Base-by-base conservation (phyloP, 2,888 invertebrate species). In the Apamea anceps region DNA sequence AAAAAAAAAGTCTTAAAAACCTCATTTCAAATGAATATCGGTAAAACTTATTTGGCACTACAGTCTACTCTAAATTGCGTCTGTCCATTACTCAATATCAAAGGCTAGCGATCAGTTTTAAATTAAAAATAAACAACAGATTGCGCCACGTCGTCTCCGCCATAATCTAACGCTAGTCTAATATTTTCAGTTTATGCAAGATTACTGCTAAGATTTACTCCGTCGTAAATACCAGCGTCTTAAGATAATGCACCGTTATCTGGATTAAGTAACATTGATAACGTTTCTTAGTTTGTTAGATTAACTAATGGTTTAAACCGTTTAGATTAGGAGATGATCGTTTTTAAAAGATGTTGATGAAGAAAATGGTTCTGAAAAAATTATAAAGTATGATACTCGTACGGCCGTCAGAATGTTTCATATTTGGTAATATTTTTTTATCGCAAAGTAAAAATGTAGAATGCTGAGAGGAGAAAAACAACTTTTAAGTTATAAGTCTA, bases 171-270 rank as follows among this genome's bases (percentile, higher is more conserved):
- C 70, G 82, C 70, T 84, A 72, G 75, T 84, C 70, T 75, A 86
- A 90, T 87, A 83, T 89, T 89, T 89, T 86, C 82, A 79, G 83
- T 85, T 89, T 89, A 83, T 86, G 84, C 75, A 82, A 87, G 88
- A 88, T 86, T 80, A 86, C 65, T 66, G 67, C 18, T 45, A 71
- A 84, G 88, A 89, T 88, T 88, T 80, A 88, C 88, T 21, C 32
- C 68, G 70, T 81, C 87, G 80, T 89, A 88, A 89, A 90, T 90
- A 83, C 78, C 86, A 71, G 42, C 37, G 62, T 63, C 66, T 79
- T 86, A 66, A 83, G 86, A 89, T 85, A 86, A 84, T 84, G 72
- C 75, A 79, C 76, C 65, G 88, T 88, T 87, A 88, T 84, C 89
- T 82, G 67, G 60, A 75, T 84, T 83, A 79, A 65, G 80, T 78